Conservation (phyloP, 2,888 invertebrate species). For the Carabus problematicus region DNA sequence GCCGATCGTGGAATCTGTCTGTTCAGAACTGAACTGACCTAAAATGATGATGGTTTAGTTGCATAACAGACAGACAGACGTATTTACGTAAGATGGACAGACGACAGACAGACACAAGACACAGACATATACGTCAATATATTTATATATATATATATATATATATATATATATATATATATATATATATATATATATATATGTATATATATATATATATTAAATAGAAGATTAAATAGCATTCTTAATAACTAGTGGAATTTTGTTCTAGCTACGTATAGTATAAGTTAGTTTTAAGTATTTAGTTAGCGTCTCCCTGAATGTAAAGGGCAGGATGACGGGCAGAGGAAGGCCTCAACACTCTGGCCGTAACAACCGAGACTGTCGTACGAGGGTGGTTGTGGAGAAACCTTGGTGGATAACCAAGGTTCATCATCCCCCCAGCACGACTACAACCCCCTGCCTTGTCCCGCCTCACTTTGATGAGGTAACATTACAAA, state of each 20-base stretch:
- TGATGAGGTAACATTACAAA: conserved; percentile 28
- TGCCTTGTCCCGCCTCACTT: neutral
- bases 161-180: too few species aligned
- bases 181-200: conserved; percentile 1
- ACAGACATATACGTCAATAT: neutral
- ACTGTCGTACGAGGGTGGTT: neutral
- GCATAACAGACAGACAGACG: neutral
- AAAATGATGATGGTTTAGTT: neutral
- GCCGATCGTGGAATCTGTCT: too few species aligned
- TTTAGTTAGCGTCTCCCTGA: conserved; percentile 38
- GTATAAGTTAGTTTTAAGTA: conserved; percentile 15
- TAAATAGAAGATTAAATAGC: neutral
- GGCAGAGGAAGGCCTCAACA: conserved; percentile 53
- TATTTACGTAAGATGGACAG: neutral
- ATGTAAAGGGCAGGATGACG: conserved; percentile 39
- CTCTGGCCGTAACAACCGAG: conserved; percentile 48
- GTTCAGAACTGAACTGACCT: too few species aligned
- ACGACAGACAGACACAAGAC: conserved; percentile 8
- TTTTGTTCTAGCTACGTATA: conserved; percentile 18
- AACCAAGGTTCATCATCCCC: too few species aligned
- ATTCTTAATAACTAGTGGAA: conserved; percentile 31
- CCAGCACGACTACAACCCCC: conserved; percentile 12
- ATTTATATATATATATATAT: too few species aligned
- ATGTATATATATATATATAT: conserved; percentile 14
- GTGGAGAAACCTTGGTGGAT: too few species aligned